These are phyloP conservation scores for Drosophila multiciliata DNA, from an alignment of 2,888 invertebrate genomes.

Conservation along the genomic window DNA sequence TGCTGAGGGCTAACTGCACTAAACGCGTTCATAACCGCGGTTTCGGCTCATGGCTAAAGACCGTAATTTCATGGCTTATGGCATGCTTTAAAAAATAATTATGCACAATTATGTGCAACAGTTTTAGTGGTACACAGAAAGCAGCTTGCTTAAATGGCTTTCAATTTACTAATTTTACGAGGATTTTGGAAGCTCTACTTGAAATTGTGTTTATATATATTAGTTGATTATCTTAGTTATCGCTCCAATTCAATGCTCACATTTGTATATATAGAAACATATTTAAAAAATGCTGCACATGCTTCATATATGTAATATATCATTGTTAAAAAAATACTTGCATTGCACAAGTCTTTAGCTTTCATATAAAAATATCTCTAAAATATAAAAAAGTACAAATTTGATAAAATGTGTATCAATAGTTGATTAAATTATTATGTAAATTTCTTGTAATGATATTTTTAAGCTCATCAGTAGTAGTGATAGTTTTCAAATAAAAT, in stretches of 20 bases:
- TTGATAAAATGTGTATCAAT: not conserved
- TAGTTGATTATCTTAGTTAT: not conserved
- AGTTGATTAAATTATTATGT: not conserved
- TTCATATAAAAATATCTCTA: not conserved
- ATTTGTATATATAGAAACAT: not conserved
- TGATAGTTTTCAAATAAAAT: too few species aligned
- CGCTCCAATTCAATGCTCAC: not conserved
- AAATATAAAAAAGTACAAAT: not conserved
- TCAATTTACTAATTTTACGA: conserved; percentile 2
- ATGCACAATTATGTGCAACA: conserved; percentile 41
- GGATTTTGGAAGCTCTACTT: not conserved
- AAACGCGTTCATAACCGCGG: conserved; percentile 35
- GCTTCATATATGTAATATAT: not conserved
- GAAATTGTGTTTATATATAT: conserved; percentile 1
- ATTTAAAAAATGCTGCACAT: not conserved
- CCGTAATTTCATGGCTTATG: conserved; percentile 47
- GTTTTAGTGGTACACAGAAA: conserved; percentile 16
- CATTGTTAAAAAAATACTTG: not conserved
- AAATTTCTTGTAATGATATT: not conserved
- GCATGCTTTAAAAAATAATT: conserved; percentile 48
- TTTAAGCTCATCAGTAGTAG: not conserved
- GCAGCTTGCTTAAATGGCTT: not conserved
- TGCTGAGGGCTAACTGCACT: conserved; percentile 11
- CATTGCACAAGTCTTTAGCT: not conserved
- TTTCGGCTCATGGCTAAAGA: conserved; percentile 42